Evolutionary conservation across 1,140 invertebrate species (phyloP).

Genomic region (Orchestia grillus): DNA sequence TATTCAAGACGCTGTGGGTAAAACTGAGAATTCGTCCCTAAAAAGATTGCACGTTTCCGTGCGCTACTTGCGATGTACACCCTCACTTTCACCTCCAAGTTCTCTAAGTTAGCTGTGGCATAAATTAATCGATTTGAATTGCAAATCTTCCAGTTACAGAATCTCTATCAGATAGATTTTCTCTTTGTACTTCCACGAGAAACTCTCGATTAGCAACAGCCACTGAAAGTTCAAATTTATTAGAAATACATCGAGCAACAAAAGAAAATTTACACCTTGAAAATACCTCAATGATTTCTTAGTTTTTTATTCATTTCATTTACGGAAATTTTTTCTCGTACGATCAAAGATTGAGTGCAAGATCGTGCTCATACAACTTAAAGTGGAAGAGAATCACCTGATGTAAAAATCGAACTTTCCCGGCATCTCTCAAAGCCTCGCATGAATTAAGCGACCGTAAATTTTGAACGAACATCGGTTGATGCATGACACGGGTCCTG

Average conservation of each 20-base stretch:
- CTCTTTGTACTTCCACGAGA: neutral
- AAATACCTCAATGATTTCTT: neutral
- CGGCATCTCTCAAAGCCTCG: neutral
- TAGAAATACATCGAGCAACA: no score
- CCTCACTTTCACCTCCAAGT: neutral
- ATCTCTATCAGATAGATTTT: neutral
- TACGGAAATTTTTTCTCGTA: neutral
- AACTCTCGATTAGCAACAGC: neutral
- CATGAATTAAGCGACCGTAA: neutral
- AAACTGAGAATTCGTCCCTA: neutral
- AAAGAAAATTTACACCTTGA: neutral
- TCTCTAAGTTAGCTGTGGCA: neutral
- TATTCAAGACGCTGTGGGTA: neutral
- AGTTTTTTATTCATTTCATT: neutral
- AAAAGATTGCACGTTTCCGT: neutral
- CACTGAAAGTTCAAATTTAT: no score
- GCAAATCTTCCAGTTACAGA: neutral
- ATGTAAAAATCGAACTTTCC: neutral
- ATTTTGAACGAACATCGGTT: neutral
- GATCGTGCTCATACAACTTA: neutral
- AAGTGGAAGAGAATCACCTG: neutral
- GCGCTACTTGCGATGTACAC: neutral
- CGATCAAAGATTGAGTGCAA: neutral
- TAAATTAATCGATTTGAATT: neutral
- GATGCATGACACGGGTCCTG: neutral